These are phyloP conservation scores for Crotalus horridus DNA, from an alignment of 2,113 vertebrate genomes.

Conservation along the genomic window DNA sequence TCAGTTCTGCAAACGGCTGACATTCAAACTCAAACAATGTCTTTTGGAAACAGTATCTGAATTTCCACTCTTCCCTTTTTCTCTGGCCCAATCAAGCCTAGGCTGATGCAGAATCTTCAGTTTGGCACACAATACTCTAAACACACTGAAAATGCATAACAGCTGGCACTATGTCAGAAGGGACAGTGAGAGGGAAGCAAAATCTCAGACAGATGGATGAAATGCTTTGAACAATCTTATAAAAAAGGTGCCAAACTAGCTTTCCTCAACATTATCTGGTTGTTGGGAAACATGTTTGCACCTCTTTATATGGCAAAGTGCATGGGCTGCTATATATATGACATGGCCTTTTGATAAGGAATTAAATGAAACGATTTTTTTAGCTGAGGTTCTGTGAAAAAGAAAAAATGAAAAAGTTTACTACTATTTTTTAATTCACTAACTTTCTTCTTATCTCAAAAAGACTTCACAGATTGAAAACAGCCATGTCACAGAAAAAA, in stretches of 20 bases:
- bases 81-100: background rate
- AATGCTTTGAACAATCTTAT: background rate
- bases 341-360: background rate
- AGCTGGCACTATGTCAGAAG: background rate
- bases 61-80: background rate
- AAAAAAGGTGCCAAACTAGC: background rate
- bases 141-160: conserved; percentile 16
- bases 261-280: background rate
- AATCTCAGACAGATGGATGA: background rate
- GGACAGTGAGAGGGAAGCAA: conserved; percentile 21
- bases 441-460: background rate
- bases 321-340: background rate
- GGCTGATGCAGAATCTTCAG: conserved; percentile 24
- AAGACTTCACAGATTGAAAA: background rate
- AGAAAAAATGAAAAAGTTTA: background rate
- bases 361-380: background rate
- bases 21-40: background rate
- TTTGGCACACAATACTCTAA: rapidly evolving
- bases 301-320: background rate
- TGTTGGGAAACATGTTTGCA: background rate
- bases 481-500: background rate
- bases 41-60: background rate
- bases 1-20: background rate
- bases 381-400: background rate
- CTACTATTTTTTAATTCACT: background rate